Evolutionary conservation across 2,888 invertebrate genomes (phyloP).

Genomic region (Eupithecia pulchellata): DNA sequence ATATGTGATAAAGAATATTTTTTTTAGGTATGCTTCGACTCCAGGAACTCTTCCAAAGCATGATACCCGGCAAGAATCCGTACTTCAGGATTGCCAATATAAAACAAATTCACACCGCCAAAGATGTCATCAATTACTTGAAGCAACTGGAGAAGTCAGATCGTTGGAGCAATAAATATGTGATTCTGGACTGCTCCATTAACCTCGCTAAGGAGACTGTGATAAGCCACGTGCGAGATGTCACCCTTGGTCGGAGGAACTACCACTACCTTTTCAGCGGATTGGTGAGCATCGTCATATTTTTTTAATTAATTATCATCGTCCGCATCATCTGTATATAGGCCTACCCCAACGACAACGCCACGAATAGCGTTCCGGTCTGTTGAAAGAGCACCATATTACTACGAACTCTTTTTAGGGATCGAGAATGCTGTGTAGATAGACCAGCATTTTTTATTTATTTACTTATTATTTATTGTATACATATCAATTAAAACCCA

Average conservation of each 20-base stretch:
- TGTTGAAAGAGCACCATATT: too few species aligned
- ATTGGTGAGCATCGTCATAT: slow-evolving; percentile 88
- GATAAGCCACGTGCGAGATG: slow-evolving; percentile 93
- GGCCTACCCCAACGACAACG: too few species aligned
- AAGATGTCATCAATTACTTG: slow-evolving; percentile 94
- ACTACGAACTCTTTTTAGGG: too few species aligned
- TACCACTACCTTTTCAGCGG: slow-evolving; percentile 96
- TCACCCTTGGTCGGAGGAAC: slow-evolving; percentile 93
- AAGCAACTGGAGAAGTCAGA: slow-evolving; percentile 90
- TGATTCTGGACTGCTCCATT: slow-evolving; percentile 94
- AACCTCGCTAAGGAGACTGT: slow-evolving; percentile 94
- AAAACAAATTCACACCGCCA: slow-evolving; percentile 92
- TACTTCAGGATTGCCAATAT: slow-evolving; percentile 95
- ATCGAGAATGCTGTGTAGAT: background rate
- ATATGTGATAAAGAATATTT: background rate
- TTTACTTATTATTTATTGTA: background rate
- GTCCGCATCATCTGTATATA: background rate
- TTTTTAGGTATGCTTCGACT: slow-evolving; percentile 92
- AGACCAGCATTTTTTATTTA: background rate
- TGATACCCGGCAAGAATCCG: slow-evolving; percentile 92
- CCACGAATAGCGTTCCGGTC: too few species aligned
- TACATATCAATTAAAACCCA: background rate
- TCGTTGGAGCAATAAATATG: slow-evolving; percentile 94
- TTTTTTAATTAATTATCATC: background rate
- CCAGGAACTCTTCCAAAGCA: slow-evolving; percentile 95